phyloP scores from a whole-genome alignment of 2,113 vertebrate genomes.

The Manacus vitellinus region DNA sequence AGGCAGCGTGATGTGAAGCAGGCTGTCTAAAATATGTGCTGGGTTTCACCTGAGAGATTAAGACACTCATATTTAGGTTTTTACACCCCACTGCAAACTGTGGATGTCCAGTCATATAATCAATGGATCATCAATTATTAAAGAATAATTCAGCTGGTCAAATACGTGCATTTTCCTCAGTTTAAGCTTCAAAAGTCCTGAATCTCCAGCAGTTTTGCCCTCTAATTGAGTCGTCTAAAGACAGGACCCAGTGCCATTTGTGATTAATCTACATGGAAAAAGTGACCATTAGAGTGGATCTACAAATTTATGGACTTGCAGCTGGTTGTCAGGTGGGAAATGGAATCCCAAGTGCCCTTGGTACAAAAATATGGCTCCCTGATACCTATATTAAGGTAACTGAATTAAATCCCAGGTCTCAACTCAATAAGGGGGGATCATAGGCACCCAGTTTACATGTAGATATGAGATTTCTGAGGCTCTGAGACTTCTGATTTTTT shows the following conservation, averaged over 20 bases:
- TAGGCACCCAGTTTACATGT: neutral
- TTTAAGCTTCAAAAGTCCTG: neutral
- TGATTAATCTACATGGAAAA: neutral
- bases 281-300: neutral
- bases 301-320: neutral
- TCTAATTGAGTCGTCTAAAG: neutral
- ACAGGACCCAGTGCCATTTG: neutral
- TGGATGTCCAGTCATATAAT: neutral
- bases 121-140: neutral
- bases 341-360: neutral
- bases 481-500: neutral
- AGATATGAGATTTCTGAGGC: neutral
- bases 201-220: neutral
- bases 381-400: neutral
- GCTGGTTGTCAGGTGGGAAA: neutral
- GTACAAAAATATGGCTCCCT: neutral
- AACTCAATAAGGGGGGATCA: neutral
- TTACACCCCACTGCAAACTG: neutral
- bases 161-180: neutral
- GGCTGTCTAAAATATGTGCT: neutral
- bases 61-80: neutral
- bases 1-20: neutral
- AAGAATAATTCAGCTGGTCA: neutral
- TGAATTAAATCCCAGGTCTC: neutral
- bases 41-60: neutral